Base-by-base conservation (phyloP, 2,113 vertebrate species). In the Bubo scandiacus region DNA sequence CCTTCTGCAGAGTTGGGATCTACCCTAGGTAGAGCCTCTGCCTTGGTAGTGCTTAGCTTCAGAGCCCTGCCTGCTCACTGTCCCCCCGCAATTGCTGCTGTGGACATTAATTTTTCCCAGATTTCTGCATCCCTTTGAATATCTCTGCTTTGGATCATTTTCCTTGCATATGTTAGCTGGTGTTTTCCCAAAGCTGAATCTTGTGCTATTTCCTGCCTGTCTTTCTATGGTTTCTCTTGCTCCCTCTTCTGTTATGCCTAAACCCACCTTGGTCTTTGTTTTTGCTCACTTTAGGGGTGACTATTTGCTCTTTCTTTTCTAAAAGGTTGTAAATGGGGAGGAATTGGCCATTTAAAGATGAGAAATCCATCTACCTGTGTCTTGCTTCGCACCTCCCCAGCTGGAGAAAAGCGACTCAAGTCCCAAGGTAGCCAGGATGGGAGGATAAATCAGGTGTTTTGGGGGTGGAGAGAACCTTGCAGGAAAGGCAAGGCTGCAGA, bases 71-170 rank as follows among this genome's bases (percentile, higher is more conserved):
- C 54, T 72, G 32, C 61, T 81, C 8, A 9, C 57, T 89, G 63
- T 83, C 22, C 15, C 45, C 66, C 29, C 1, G 3, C 57, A 67
- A n/a, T 6, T 86, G 91, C 81, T 91, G 68, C 54, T 71, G 27
- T 68, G 61, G 73, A 79, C 65, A 75, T 81, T 89, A 92, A 49
- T 89, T 94, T 93, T 92, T 75, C 81, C 88, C 81, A 95, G 70
- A 95, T 91, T 94, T 96, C 82, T 94, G 57, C 29, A 84, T 95
- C 49, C 38, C 70, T 81, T 94, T 91, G 81, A 89, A 66, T 91
- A 65, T 54, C 78, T 72, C 29, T 88, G 70, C 66, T 82, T 23
- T 65, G 63, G 91, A 86, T 93, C 62, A 74, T 88, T 96, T 90
- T 93, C 59, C 68, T 57, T 89, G 18, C 84, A 82, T 82, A 38